A percentile compares a stretch with the other conserved stretches of the same genome.
Evolutionary conservation across 1,140 invertebrate species (phyloP).

Genomic region (Drosophila bipectinata): DNA sequence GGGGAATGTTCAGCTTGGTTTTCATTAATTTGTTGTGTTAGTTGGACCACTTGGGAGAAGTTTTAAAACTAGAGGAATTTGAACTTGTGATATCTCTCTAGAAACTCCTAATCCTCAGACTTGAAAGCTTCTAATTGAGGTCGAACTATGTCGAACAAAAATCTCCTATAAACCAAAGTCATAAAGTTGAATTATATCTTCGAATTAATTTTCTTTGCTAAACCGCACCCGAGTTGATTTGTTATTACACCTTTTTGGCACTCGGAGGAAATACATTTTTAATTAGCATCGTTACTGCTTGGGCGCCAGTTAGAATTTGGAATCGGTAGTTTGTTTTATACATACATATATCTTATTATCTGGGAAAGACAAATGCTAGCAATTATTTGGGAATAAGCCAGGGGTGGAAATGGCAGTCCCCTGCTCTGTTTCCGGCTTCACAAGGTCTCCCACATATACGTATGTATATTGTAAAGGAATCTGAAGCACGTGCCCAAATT

Average conservation of each 20-base stretch:
- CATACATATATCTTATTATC: slow-evolving; percentile 13
- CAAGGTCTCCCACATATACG: slow-evolving; percentile 55
- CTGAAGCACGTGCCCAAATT: slow-evolving; percentile 71
- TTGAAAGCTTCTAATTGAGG: neutral
- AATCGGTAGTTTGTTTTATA: slow-evolving; percentile 37
- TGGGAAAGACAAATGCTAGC: slow-evolving; percentile 44
- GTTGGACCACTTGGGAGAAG: slow-evolving; percentile 34
- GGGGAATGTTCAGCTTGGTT: slow-evolving; percentile 42
- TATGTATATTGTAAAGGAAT: neutral
- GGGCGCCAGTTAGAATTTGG: slow-evolving; percentile 28
- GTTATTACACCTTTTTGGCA: slow-evolving; percentile 39
- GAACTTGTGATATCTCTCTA: neutral
- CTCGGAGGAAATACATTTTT: slow-evolving; percentile 36
- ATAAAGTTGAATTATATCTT: slow-evolving; percentile 9
- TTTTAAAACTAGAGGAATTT: slow-evolving; percentile 2
- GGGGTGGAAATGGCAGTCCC: neutral
- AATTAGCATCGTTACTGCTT: slow-evolving; percentile 25
- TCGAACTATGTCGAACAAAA: neutral
- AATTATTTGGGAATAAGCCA: slow-evolving; percentile 32
- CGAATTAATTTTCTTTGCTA: neutral
- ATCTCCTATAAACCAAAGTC: neutral
- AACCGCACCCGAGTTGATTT: slow-evolving; percentile 2
- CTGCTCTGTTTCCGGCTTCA: slow-evolving; percentile 10
- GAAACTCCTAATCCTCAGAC: neutral
- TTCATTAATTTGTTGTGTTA: slow-evolving; percentile 47